A percentile compares a stretch with the other conserved stretches of the same genome.
Evolutionary conservation across 1,140 invertebrate species (phyloP).

Genomic region (Euglossa dilemma): DNA sequence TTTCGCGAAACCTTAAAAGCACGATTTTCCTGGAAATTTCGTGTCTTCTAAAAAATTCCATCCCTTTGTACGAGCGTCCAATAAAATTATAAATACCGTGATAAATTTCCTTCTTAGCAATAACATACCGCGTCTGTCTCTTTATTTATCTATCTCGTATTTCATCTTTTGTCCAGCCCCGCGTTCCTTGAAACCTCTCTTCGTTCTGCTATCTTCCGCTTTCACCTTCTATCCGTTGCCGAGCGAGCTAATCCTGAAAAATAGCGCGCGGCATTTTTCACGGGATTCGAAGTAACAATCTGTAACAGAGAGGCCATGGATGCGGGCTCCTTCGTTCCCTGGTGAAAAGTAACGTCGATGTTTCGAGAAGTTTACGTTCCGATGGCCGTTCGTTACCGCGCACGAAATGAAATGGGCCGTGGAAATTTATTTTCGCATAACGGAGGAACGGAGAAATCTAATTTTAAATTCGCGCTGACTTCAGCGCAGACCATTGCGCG

Average conservation of each 20-base stretch:
- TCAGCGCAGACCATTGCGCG: no score
- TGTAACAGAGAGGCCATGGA: slow-evolving; percentile 47
- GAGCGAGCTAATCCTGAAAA: slow-evolving; percentile 76
- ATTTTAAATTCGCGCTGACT: not conserved
- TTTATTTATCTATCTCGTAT: slow-evolving; percentile 40
- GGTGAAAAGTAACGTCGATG: not conserved
- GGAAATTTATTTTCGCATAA: not conserved
- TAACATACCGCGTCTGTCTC: slow-evolving; percentile 15
- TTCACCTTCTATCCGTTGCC: slow-evolving; percentile 36
- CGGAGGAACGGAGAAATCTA: not conserved
- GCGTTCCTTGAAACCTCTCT: slow-evolving; percentile 10
- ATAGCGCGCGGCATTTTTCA: slow-evolving; percentile 74
- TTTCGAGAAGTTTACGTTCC: not conserved
- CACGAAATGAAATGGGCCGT: not conserved
- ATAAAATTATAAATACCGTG: slow-evolving; percentile 7
- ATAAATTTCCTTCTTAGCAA: slow-evolving; percentile 12
- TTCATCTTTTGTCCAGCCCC: slow-evolving; percentile 27
- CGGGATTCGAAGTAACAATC: slow-evolving; percentile 72
- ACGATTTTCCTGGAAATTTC: not conserved
- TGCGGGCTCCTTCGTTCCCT: not conserved
- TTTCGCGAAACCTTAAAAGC: no score
- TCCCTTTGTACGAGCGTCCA: no score
- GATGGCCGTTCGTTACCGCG: not conserved
- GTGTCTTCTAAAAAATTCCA: not conserved
- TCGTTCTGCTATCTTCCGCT: slow-evolving; percentile 1